phyloP scores from a whole-genome alignment of 2,797 vertebrate species.

The Gadopsis marmoratus region DNA sequence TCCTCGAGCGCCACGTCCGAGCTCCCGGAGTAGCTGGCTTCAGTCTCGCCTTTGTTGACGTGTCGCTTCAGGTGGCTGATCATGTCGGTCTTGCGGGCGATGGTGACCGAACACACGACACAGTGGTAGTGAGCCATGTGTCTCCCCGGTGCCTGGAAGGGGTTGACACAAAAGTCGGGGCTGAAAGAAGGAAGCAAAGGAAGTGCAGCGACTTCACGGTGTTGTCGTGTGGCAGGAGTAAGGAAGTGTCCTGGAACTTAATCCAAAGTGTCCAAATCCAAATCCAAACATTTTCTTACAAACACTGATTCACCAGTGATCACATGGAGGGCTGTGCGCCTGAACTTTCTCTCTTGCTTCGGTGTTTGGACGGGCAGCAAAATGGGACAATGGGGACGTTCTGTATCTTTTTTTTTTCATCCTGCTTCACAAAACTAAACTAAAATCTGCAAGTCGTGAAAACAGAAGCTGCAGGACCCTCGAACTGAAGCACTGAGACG shows the following conservation, averaged over 20 bases:
- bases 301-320: too few species aligned
- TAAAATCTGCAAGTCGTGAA: neutral
- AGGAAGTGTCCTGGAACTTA: too few species aligned
- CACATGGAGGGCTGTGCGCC: too few species aligned
- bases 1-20: slow-evolving; percentile 73
- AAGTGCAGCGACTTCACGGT: too few species aligned
- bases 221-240: too few species aligned
- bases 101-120: slow-evolving; percentile 94
- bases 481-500: neutral
- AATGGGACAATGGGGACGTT: too few species aligned
- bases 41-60: slow-evolving; percentile 94
- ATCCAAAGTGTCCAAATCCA: too few species aligned
- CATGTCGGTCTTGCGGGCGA: slow-evolving; percentile 95
- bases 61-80: slow-evolving; percentile 94
- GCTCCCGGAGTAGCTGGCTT: slow-evolving; percentile 89
- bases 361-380: too few species aligned
- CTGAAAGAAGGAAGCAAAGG: too few species aligned
- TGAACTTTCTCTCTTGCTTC: neutral
- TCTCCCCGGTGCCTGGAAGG: slow-evolving; percentile 83
- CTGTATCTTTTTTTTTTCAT: too few species aligned
- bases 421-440: neutral
- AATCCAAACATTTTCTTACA: too few species aligned
- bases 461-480: neutral
- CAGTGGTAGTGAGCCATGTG: slow-evolving; percentile 96
- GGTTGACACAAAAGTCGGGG: too few species aligned